phyloP scores from a whole-genome alignment of 2,113 vertebrate genomes.

The Dasyurus viverrinus region DNA sequence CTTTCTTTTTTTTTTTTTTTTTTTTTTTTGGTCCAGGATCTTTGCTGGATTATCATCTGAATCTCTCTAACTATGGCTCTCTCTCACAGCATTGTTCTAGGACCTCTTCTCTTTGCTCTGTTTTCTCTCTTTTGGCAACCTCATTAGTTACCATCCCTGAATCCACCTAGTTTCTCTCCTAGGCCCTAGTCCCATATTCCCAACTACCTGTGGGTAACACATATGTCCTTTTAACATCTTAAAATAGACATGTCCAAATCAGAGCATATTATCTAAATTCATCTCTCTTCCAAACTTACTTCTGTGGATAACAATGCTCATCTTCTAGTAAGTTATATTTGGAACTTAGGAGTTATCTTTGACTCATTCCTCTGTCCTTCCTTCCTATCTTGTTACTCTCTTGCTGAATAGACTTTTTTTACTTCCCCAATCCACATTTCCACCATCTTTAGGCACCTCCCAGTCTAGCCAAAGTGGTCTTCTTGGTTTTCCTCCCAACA shows the following conservation, averaged over 20 bases:
- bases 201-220: not conserved
- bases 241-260: not conserved
- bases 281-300: not conserved
- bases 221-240: not conserved
- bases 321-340: too few species aligned
- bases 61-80: not conserved
- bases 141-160: not conserved
- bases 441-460: not conserved
- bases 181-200: not conserved
- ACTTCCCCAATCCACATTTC: not conserved
- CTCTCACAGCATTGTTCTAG: not conserved
- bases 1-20: not conserved
- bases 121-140: not conserved
- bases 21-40: not conserved
- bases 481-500: not conserved
- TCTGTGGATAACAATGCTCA: too few species aligned
- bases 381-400: not conserved
- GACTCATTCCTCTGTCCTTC: too few species aligned
- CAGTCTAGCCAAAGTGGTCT: not conserved
- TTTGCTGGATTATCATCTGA: not conserved
- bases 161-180: not conserved
- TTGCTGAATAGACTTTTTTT: not conserved
- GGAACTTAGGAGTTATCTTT: too few species aligned
- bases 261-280: not conserved
- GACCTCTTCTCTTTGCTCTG: not conserved